A percentile compares a stretch with the other conserved stretches of the same genome.
Evolutionary conservation across 2,888 invertebrate genomes (phyloP).

Genomic region (Lasioglossum malachurum): DNA sequence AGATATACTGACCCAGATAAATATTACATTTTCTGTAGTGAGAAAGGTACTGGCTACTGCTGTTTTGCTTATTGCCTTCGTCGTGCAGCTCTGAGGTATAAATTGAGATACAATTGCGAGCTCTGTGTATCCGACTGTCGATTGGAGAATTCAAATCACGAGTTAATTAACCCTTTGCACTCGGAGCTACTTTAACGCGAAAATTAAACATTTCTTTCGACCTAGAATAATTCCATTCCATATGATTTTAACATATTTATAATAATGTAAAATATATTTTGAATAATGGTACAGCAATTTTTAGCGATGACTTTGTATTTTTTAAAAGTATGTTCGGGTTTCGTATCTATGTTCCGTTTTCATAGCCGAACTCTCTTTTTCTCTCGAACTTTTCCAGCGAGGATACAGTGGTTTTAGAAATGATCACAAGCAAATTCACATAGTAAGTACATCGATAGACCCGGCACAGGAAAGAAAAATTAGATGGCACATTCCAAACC

Average conservation of each 20-base stretch:
- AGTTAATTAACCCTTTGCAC: not conserved
- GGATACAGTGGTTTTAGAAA: not conserved
- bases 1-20: not conserved
- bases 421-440: not conserved
- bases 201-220: too few species aligned
- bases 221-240: too few species aligned
- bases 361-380: not conserved
- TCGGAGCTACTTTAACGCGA: too few species aligned
- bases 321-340: too few species aligned
- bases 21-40: too few species aligned
- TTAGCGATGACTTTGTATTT: too few species aligned
- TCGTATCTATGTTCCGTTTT: not conserved
- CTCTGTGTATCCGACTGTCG: not conserved
- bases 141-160: not conserved
- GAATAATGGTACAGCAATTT: too few species aligned
- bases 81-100: not conserved
- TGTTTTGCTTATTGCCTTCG: not conserved
- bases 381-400: not conserved
- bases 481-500: not conserved
- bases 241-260: too few species aligned
- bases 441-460: not conserved
- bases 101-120: not conserved
- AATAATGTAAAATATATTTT: too few species aligned
- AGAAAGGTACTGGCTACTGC: not conserved
- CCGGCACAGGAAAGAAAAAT: not conserved